Base-by-base conservation (phyloP, 92 coral and sea anemone species). In the Heteractis magnifica region DNA sequence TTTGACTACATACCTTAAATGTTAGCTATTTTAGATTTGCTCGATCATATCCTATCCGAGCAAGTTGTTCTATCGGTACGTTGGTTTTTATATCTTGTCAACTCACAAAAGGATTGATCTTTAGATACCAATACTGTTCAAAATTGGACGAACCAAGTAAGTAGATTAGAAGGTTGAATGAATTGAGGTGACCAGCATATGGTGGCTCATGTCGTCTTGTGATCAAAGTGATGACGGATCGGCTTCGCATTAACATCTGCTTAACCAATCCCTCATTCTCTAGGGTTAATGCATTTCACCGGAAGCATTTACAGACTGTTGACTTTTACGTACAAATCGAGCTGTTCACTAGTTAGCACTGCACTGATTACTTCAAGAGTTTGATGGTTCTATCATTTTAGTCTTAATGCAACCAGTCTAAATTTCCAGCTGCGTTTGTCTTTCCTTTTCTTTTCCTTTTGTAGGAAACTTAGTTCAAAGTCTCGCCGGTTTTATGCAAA, bases 241-340 rank as follows among this genome's bases (percentile, higher is more conserved):
- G 6, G 23, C 15, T 19, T 50, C 0, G 58, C 18, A 52, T 51
- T 2, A 11, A 76, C 59, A 52, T 3, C 48, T 16, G 79, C 20
- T 68, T 51, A 76, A 52, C 65, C 79, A 76, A 76, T 52, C 79
- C 64, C 58, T 52, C 18, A 13, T 20, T 20, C 65, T 48, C 15
- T 23, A 8, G 18, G 26, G 34, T 20, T 76, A 76, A 76, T 76
- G 79, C 65, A 76, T 76, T 20, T 48, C 41, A 76, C 59, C 79
- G 79, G 79, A 76, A 76, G 50, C 20, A 76, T 76, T 75, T 51
- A 76, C 79, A 19, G 1, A 52, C 14, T 76, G 79, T 76, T 76
- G 56, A 76, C 60, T 76, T 75, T 50, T 6, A 9, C 19, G 44
- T 20, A 68, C 10, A 21, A 9, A 15, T 9, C 73, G 5, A 23